phyloP scores from a whole-genome alignment of 2,113 vertebrate species.

The Dipodomys stephensi region DNA sequence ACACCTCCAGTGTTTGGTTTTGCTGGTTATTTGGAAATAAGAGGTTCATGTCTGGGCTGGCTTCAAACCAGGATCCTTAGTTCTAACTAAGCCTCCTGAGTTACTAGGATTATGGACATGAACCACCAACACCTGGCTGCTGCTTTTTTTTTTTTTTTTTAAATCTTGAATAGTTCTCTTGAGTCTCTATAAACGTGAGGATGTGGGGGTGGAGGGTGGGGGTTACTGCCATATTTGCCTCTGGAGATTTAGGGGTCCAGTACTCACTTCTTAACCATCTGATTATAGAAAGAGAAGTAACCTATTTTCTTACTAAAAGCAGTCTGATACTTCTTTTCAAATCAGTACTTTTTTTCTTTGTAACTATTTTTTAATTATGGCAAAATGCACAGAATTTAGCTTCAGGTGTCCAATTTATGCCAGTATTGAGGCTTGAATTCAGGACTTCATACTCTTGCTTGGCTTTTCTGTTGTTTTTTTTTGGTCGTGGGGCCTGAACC shows the following conservation, averaged over 20 bases:
- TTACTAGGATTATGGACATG: too few relatives aligned
- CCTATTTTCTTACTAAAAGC: neutral
- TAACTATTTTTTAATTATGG: constrained; percentile 6
- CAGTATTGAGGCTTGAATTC: too few relatives aligned
- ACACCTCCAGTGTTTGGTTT: too few relatives aligned
- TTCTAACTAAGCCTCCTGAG: too few relatives aligned
- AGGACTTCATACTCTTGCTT: neutral
- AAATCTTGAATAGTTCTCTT: neutral
- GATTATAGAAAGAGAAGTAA: neutral
- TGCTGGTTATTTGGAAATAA: too few relatives aligned
- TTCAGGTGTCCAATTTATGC: neutral
- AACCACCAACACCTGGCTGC: too few relatives aligned
- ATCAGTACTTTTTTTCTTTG: neutral
- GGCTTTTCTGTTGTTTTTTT: neutral
- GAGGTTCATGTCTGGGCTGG: too few relatives aligned
- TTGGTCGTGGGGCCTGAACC: too few relatives aligned
- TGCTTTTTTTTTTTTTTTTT: too few relatives aligned
- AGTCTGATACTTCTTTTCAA: constrained; percentile 1
- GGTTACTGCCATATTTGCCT: neutral
- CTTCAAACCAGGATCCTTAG: too few relatives aligned
- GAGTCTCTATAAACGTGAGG: neutral
- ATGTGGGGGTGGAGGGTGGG: too few relatives aligned
- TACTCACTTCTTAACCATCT: neutral
- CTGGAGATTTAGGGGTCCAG: neutral
- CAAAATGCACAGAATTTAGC: constrained; percentile 33